These are phyloP conservation scores for Chauna torquata DNA, from an alignment of 2,113 vertebrate genomes.

Conservation along the genomic window DNA sequence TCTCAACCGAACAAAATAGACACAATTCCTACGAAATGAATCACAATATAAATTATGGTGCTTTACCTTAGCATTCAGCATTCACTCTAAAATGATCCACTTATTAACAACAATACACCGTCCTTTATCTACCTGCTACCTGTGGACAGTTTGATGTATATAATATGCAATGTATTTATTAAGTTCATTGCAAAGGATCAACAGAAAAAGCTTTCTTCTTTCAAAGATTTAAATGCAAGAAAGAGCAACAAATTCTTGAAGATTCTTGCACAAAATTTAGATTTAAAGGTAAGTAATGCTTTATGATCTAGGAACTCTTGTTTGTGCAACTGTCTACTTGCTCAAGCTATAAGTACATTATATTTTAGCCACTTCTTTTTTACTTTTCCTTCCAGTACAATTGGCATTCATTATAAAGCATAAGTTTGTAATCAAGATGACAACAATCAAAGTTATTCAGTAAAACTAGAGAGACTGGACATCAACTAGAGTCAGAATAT, in stretches of 20 bases:
- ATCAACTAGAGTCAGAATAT: background rate
- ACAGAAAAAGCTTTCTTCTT: background rate
- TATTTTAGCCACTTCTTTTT: background rate
- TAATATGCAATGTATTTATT: background rate
- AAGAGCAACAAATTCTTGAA: background rate
- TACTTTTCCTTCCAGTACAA: background rate
- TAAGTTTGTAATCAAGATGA: background rate
- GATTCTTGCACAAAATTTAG: background rate
- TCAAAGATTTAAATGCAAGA: background rate
- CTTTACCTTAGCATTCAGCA: background rate
- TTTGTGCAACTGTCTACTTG: background rate
- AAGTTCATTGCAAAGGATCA: background rate
- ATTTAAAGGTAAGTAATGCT: background rate
- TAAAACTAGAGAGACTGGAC: background rate
- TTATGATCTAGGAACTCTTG: background rate
- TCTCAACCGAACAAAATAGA: background rate
- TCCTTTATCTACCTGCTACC: background rate
- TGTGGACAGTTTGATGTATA: background rate
- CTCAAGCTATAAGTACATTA: background rate
- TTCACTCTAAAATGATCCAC: background rate
- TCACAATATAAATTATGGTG: background rate
- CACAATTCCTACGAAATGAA: background rate
- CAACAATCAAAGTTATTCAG: background rate
- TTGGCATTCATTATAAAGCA: background rate
- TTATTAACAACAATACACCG: background rate